These are phyloP conservation scores for Helicoverpa assulta DNA, from an alignment of 2,888 invertebrate species.

Conservation along the genomic window DNA sequence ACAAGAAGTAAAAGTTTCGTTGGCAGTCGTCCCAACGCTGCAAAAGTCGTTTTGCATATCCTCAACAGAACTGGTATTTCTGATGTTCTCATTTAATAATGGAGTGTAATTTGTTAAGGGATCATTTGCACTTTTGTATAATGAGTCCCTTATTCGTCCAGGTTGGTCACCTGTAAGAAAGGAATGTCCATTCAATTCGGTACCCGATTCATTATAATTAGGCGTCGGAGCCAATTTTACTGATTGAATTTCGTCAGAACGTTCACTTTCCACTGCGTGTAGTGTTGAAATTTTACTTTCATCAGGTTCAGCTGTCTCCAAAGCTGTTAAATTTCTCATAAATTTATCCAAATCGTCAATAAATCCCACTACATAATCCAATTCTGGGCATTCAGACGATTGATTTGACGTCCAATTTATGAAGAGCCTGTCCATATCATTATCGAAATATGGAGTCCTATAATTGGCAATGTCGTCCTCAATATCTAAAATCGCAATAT, in stretches of 20 bases:
- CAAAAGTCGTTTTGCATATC: constrained; percentile 36
- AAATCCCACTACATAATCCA: constrained; percentile 24
- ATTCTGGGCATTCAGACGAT: constrained; percentile 20
- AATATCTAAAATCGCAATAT: constrained; percentile 3
- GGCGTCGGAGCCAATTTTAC: constrained; percentile 17
- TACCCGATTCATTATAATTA: constrained; percentile 43
- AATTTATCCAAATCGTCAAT: constrained; percentile 35
- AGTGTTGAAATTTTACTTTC: constrained; percentile 10
- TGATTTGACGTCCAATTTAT: constrained; percentile 13
- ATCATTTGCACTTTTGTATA: constrained; percentile 33
- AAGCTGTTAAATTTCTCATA: constrained; percentile 27
- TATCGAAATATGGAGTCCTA: constrained; percentile 2
- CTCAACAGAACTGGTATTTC: constrained; percentile 14
- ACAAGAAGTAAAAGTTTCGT: constrained; percentile 32
- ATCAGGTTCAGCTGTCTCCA: constrained; percentile 9
- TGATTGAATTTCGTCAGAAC: constrained; percentile 33
- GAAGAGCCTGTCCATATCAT: constrained; percentile 4
- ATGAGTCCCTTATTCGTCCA: constrained; percentile 18
- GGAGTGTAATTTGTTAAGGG: constrained; percentile 9
- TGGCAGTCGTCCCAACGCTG: constrained; percentile 34
- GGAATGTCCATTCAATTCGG: constrained; percentile 45
- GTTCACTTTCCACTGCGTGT: constrained; percentile 22
- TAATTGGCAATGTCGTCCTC: constrained; percentile 1
- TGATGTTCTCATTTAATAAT: constrained; percentile 13
- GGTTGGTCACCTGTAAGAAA: constrained; percentile 18